A percentile compares a stretch with the other conserved stretches of the same genome.
These are phyloP conservation scores for Drosophila greeni DNA, from an alignment of 2,888 invertebrate species.

Conservation along the genomic window DNA sequence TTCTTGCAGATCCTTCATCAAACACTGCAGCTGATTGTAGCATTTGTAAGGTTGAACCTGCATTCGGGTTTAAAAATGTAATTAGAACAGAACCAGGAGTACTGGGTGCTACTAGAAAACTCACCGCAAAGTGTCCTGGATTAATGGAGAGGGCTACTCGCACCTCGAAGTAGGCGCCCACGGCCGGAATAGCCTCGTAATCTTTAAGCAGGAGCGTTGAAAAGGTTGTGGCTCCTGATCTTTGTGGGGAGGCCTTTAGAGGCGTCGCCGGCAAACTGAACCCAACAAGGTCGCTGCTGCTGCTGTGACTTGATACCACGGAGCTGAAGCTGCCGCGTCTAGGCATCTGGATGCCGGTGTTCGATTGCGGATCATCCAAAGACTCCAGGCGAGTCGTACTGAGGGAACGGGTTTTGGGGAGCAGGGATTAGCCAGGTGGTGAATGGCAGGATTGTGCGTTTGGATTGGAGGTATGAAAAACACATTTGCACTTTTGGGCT, in stretches of 20 bases:
- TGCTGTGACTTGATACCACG: constrained; percentile 58
- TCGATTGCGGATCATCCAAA: constrained; percentile 55
- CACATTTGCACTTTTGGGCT: constrained; percentile 21
- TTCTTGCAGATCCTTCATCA: constrained; percentile 85
- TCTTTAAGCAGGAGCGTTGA: constrained; percentile 49
- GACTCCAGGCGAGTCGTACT: constrained; percentile 53
- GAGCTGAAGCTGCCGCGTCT: constrained; percentile 60
- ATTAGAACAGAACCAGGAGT: too few species aligned
- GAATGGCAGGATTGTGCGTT: background rate
- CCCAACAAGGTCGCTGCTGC: constrained; percentile 48
- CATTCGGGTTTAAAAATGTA: background rate
- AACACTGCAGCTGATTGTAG: constrained; percentile 79
- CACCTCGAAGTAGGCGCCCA: constrained; percentile 84
- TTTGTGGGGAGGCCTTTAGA: constrained; percentile 12
- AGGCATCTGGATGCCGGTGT: constrained; percentile 48
- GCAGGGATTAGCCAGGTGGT: background rate
- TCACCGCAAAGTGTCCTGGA: constrained; percentile 80
- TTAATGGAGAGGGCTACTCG: constrained; percentile 87
- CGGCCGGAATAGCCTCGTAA: constrained; percentile 71
- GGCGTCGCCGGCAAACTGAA: constrained; percentile 50
- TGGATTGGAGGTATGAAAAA: constrained; percentile 41
- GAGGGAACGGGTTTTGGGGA: constrained; percentile 3
- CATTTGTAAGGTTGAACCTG: constrained; percentile 81
- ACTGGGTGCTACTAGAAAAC: too few species aligned
- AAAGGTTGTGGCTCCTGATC: constrained; percentile 5